Evolutionary conservation across 2,797 vertebrate genomes (phyloP).

Genomic region (Sebastes alutus): DNA sequence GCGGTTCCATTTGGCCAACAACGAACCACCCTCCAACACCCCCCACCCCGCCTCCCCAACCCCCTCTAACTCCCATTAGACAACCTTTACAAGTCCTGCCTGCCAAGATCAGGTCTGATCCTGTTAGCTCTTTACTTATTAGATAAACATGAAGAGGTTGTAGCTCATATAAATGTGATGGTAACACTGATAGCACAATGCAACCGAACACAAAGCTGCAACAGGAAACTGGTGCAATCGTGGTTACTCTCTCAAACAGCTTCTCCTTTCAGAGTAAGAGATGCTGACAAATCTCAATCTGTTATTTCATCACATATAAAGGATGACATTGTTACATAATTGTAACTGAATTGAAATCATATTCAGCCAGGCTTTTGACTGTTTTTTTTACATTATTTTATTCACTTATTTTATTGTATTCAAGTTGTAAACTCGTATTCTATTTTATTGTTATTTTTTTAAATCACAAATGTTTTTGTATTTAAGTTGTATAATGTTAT

Average conservation of each 20-base stretch:
- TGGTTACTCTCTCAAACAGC: constrained; percentile 9
- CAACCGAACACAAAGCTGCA: constrained; percentile 28
- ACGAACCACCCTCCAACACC: constrained; percentile 13
- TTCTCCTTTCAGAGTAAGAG: constrained; percentile 25
- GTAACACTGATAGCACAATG: neutral
- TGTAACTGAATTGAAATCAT: neutral
- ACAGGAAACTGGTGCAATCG: constrained; percentile 56
- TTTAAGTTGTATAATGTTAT: too few species aligned
- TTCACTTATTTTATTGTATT: too few species aligned
- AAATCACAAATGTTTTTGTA: too few species aligned
- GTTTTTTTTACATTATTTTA: neutral
- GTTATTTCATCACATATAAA: neutral
- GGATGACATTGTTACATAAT: neutral
- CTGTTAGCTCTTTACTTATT: constrained; percentile 51
- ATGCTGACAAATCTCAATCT: neutral
- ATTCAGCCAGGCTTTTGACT: neutral
- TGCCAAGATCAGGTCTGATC: constrained; percentile 57
- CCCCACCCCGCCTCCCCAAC: neutral
- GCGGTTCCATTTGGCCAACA: constrained; percentile 73
- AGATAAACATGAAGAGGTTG: constrained; percentile 1
- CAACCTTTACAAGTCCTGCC: constrained; percentile 48
- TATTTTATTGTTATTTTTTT: too few species aligned
- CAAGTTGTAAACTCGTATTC: too few species aligned
- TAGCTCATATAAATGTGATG: neutral
- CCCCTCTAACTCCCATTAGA: constrained; percentile 26